Base-by-base conservation (phyloP, 2,888 invertebrate genomes). In the Cephonodes hylas region DNA sequence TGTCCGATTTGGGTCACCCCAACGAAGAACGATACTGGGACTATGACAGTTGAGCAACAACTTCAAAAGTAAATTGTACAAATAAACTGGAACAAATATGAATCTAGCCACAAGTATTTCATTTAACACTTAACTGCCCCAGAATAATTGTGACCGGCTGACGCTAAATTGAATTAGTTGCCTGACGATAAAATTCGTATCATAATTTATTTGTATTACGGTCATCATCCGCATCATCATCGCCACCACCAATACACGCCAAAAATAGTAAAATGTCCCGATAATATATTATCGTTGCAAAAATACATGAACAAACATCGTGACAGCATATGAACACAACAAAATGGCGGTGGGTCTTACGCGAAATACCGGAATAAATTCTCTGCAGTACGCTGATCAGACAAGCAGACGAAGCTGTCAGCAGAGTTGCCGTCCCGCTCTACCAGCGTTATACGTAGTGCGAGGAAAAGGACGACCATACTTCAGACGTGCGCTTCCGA, bases 341-440 rank as follows among this genome's bases (percentile, higher is more conserved):
- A 72, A 70, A 48, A 70, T 70, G 71, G 68, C 69, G 64, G 64
- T 60, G 56, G 48, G 13, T 31, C 63, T 61, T 62, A 64, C 63
- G 65, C 65, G 71, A 80, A 83, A 81, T 81, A 85, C 82, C 85
- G 84, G 85, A 83, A 86, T 85, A 85, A 84, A 84, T 84, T 84
- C 82, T 80, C 77, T 74, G 74, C 70, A 69, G 67, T 70, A 74
- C 77, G 78, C 76, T 80, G 80, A 72, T 71, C 74, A 71, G 69
- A 67, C 62, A 63, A 68, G 65, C 69, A 77, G 73, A 72, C 77
- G 76, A 70, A 80, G 68, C 68, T 57, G 64, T 62, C 61, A 38
- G 64, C 10, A 7, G 66, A 64, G 67, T 70, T 63, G 68, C 71
- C 71, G 58, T 83, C 80, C 66, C 81, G 66, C 67, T 77, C 71